phyloP scores from a whole-genome alignment of 2,888 invertebrate species.

The Leptodirus hochenwartii region DNA sequence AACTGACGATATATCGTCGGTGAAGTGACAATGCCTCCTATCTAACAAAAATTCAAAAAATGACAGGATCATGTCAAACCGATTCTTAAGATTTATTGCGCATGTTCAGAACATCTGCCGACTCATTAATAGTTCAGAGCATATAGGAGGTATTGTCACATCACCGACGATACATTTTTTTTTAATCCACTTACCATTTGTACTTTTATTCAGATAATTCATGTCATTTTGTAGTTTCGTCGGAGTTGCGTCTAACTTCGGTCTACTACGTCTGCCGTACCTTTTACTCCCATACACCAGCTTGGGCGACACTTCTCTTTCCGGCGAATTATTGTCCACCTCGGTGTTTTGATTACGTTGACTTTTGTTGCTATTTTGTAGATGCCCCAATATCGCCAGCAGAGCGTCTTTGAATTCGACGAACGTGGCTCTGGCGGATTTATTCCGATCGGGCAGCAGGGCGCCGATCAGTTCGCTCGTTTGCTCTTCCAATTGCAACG shows the following conservation, averaged over 20 bases:
- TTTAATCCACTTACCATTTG: constrained; percentile 15
- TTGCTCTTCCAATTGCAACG: constrained; percentile 59
- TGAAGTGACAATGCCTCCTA: no score
- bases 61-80: no score
- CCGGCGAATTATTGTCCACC: constrained; percentile 36
- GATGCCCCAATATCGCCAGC: constrained; percentile 44
- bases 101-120: no score
- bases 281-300: constrained; percentile 56
- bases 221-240: constrained; percentile 18
- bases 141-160: no score
- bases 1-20: no score
- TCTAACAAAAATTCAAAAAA: no score
- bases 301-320: constrained; percentile 54
- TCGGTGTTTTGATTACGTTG: constrained; percentile 18
- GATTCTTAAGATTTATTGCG: no score
- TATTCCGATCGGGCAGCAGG: constrained; percentile 31
- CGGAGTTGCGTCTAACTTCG: constrained; percentile 28
- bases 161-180: no score
- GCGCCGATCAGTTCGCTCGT: constrained; percentile 41
- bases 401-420: constrained; percentile 60
- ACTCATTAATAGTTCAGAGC: no score
- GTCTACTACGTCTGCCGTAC: constrained; percentile 54
- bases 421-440: constrained; percentile 40
- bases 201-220: constrained; percentile 23
- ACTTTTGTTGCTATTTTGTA: constrained; percentile 18